Conservation (phyloP, 2,888 invertebrate genomes). For the Dendrolimus pini region DNA sequence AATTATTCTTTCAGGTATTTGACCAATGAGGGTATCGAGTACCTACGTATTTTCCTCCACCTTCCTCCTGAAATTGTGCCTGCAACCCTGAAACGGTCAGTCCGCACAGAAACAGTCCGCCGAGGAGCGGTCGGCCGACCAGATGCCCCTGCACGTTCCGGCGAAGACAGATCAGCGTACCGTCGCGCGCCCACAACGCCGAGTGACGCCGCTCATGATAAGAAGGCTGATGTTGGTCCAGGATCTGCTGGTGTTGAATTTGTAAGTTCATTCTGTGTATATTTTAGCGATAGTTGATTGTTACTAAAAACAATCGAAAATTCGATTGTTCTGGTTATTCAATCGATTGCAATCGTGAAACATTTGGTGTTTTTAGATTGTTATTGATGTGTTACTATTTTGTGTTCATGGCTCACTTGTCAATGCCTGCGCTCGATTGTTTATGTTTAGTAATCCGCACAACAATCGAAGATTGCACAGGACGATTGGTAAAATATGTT, state of each 20-base stretch:
- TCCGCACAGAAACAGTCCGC: constrained; percentile 89
- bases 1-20: constrained; percentile 80
- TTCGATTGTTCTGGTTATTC: no score
- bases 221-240: constrained; percentile 97
- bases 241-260: constrained; percentile 96
- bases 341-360: no score
- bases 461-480: no score
- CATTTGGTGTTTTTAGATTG: no score
- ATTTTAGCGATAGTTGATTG: no score
- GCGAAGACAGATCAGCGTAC: constrained; percentile 90
- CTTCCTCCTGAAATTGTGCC: constrained; percentile 99
- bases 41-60: constrained; percentile 95
- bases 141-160: constrained; percentile 83
- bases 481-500: no score
- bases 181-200: constrained; percentile 83
- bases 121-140: constrained; percentile 83
- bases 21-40: constrained; percentile 98
- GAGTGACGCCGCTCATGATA: constrained; percentile 83
- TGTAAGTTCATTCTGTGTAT: constrained; percentile 50
- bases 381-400: no score
- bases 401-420: no score
- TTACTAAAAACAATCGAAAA: no score
- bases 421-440: no score
- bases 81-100: constrained; percentile 95
- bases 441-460: no score